Percentiles rank a stretch among this genome's conserved stretches.
Evolutionary conservation across 2,113 vertebrate genomes (phyloP).

Genomic region (Euleptes europaea): DNA sequence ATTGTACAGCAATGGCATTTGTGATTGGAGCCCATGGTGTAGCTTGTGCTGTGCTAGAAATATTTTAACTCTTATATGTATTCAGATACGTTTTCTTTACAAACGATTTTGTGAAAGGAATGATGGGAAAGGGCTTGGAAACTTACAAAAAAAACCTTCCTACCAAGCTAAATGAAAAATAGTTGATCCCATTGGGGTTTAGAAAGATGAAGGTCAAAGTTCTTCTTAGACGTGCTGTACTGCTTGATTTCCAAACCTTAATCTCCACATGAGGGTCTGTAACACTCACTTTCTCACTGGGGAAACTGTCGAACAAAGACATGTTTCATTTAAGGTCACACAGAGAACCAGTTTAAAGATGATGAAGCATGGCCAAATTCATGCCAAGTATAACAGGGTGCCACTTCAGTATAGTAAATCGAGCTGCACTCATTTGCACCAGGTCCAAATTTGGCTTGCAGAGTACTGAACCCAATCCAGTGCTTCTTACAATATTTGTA

Average conservation of each 20-base stretch:
- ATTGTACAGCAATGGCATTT: background rate
- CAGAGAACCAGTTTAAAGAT: background rate
- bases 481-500: conserved; percentile 27
- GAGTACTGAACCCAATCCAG: background rate
- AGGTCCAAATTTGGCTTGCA: conserved; percentile 20
- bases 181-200: background rate
- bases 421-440: background rate
- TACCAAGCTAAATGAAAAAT: conserved; percentile 26
- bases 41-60: no score
- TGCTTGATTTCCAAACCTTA: conserved; percentile 31
- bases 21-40: background rate
- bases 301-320: conserved; percentile 7
- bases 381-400: conserved; percentile 19
- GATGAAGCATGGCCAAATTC: conserved; percentile 24
- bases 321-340: conserved; percentile 21
- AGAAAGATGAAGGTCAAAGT: conserved; percentile 13
- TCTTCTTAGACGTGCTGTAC: background rate
- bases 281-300: background rate
- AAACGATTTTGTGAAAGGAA: background rate
- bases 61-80: background rate
- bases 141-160: background rate
- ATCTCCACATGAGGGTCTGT: conserved; percentile 6
- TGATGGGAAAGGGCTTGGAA: background rate
- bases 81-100: background rate
- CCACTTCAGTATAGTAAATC: conserved; percentile 22